phyloP scores from a whole-genome alignment of 2,888 invertebrate species.

The Drosophila cognata region DNA sequence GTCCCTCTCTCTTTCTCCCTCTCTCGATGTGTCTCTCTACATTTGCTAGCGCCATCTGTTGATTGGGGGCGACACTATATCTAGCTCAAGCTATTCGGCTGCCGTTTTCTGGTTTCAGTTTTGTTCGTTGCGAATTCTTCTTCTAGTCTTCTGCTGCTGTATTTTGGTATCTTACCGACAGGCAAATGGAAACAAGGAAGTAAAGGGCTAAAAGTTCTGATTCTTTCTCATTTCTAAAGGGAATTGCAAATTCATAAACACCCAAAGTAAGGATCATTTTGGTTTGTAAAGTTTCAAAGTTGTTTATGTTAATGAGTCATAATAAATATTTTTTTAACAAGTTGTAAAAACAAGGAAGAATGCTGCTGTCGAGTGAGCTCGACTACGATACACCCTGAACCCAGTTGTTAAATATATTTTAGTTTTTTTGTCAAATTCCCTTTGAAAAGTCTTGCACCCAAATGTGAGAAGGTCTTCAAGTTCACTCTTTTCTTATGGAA shows the following conservation, averaged over 20 bases:
- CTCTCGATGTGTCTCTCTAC: neutral
- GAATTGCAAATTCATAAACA: neutral
- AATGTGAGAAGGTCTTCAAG: no score
- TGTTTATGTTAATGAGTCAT: neutral
- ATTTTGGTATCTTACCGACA: constrained; percentile 46
- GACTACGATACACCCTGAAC: no score
- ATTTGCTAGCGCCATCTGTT: constrained; percentile 61
- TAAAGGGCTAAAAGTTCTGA: constrained; percentile 22
- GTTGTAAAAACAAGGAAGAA: neutral
- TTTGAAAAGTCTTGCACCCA: no score
- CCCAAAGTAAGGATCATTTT: neutral
- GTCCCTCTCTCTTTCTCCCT: neutral
- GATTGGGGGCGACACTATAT: constrained; percentile 32
- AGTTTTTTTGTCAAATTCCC: no score
- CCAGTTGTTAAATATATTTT: no score
- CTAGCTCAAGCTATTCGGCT: neutral
- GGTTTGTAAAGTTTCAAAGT: neutral
- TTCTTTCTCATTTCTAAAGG: neutral
- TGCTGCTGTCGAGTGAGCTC: no score
- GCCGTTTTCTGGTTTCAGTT: constrained; percentile 2
- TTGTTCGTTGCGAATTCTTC: constrained; percentile 44
- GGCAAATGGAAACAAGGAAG: constrained; percentile 42
- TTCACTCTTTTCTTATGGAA: no score
- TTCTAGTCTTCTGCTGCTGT: constrained; percentile 27
- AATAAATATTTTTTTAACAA: neutral